These are phyloP conservation scores for Tiphia femorata DNA, from an alignment of 2,888 invertebrate genomes.

Conservation along the genomic window DNA sequence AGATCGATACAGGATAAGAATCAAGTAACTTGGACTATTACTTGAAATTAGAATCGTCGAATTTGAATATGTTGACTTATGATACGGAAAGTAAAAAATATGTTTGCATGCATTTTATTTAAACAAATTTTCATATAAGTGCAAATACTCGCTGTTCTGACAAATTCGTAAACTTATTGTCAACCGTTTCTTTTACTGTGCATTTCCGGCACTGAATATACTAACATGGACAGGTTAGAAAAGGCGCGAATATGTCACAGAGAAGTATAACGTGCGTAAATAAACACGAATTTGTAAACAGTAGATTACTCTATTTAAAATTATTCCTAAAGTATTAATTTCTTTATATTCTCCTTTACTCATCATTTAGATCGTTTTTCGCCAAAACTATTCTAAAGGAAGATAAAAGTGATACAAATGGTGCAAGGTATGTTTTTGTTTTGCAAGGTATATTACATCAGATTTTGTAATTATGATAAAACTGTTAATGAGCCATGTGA, in stretches of 20 bases:
- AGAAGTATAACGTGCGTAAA: conserved; percentile 58
- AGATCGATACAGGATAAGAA: too few relatives aligned
- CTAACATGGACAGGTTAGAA: conserved; percentile 24
- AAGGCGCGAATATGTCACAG: conserved; percentile 55
- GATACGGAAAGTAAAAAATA: too few relatives aligned
- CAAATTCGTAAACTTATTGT: too few relatives aligned
- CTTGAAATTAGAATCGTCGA: too few relatives aligned
- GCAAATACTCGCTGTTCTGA: too few relatives aligned
- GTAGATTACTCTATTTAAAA: conserved; percentile 1
- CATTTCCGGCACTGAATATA: too few relatives aligned
- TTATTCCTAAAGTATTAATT: background rate
- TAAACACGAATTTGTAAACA: background rate
- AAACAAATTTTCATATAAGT: too few relatives aligned
- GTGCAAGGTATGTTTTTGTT: conserved; percentile 49
- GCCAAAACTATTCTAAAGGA: conserved; percentile 52
- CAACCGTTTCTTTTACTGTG: too few relatives aligned
- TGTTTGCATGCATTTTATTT: too few relatives aligned
- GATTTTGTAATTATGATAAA: conserved; percentile 36
- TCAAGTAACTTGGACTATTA: too few relatives aligned
- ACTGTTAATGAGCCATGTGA: conserved; percentile 18
- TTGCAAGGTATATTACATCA: conserved; percentile 4
- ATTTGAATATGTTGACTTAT: too few relatives aligned
- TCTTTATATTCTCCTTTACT: conserved; percentile 9
- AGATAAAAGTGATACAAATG: conserved; percentile 32
- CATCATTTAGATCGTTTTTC: conserved; percentile 67